phyloP scores from a whole-genome alignment of 23 tunicate genomes.

The Halocynthia aurantium region DNA sequence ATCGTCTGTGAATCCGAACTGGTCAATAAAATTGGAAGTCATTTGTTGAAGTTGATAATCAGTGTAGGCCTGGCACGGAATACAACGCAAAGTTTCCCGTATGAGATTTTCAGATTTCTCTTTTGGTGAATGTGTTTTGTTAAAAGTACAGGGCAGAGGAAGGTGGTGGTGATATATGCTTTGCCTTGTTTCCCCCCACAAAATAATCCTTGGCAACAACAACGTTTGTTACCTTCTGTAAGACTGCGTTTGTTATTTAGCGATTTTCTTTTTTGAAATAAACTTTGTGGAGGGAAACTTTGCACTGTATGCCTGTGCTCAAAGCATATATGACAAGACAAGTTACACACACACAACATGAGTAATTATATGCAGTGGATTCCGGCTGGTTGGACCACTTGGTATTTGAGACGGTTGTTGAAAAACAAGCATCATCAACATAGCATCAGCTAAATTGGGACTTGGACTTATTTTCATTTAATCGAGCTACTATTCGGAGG shows the following conservation, averaged over 20 bases:
- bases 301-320: constrained; percentile 30
- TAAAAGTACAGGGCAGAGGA: not conserved
- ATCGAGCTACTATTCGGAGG: no score
- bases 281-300: constrained; percentile 28
- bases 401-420: no score
- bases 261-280: not conserved
- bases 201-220: not conserved
- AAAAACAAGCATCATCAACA: no score
- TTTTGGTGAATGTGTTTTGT: not conserved
- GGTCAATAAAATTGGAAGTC: constrained; percentile 95
- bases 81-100: constrained; percentile 30
- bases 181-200: constrained; percentile 26
- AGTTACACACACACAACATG: constrained; percentile 46
- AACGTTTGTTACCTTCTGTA: not conserved
- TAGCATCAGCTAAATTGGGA: no score
- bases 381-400: no score
- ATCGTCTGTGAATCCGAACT: constrained; percentile 94
- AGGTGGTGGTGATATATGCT: constrained; percentile 20
- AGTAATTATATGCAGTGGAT: constrained; percentile 16
- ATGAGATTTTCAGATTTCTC: no score
- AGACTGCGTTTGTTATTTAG: not conserved
- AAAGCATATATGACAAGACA: not conserved
- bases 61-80: constrained; percentile 93
- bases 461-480: no score
- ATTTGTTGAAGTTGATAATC: constrained; percentile 97